Percentiles rank a stretch among this genome's conserved stretches.
phyloP scores from a whole-genome alignment of 1,140 invertebrate species.

The Cydia amplana region DNA sequence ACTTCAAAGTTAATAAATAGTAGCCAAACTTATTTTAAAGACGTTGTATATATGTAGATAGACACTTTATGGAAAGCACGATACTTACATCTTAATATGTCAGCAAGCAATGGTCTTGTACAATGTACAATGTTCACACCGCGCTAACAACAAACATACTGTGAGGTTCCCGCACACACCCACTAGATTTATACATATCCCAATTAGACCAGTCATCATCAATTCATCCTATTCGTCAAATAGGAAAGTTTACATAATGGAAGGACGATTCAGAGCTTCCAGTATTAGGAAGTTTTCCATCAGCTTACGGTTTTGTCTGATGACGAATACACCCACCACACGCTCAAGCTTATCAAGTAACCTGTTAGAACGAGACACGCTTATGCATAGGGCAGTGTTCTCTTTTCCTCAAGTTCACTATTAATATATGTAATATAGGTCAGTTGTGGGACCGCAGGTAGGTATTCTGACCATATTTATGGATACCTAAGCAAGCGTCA shows the following conservation, averaged over 20 bases:
- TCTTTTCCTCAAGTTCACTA: conserved; percentile 1
- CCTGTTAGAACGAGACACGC: conserved; percentile 20
- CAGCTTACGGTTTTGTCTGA: neutral
- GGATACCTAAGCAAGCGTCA: conserved; percentile 22
- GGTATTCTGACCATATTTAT: conserved; percentile 9
- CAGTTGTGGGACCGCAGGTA: neutral
- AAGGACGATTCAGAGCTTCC: conserved; percentile 20
- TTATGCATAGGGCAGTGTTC: neutral
- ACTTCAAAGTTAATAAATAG: too few relatives aligned
- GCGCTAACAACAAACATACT: conserved; percentile 27
- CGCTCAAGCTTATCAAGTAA: conserved; percentile 1
- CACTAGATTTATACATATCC: conserved; percentile 19
- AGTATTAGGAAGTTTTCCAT: conserved; percentile 18
- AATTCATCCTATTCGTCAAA: conserved; percentile 2
- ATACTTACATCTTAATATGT: conserved; percentile 17
- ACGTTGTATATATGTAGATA: neutral
- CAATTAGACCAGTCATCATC: conserved; percentile 24
- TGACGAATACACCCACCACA: conserved; percentile 14
- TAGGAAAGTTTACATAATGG: conserved; percentile 25
- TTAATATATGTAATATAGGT: conserved; percentile 18
- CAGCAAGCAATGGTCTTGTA: neutral
- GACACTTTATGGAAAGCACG: neutral
- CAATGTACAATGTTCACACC: conserved; percentile 6
- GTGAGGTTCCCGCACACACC: neutral
- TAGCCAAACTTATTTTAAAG: too few relatives aligned